A percentile compares a stretch with the other conserved stretches of the same genome.
Conservation (phyloP, 2,888 invertebrate species). For the Homarus gammarus region DNA sequence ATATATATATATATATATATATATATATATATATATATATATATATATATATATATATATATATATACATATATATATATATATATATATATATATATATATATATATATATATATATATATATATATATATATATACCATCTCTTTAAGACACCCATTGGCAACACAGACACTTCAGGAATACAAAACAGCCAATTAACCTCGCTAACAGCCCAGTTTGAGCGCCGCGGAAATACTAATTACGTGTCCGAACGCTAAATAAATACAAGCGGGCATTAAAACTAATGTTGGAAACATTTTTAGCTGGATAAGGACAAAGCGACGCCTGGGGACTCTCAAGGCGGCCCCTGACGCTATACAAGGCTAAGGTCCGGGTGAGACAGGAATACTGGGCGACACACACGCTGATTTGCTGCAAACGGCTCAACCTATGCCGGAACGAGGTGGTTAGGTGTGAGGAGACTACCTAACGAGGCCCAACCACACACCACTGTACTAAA, state of each 20-base stretch:
- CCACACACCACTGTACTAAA: background rate
- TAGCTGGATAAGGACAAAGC: background rate
- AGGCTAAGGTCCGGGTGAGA: background rate
- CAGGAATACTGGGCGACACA: background rate
- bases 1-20: background rate
- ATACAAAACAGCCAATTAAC: background rate
- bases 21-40: background rate
- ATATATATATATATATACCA: background rate
- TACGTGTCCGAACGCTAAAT: background rate
- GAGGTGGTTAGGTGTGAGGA: too few species aligned
- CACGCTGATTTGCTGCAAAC: too few species aligned
- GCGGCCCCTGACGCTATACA: background rate
- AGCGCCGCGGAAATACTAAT: background rate
- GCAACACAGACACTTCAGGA: background rate
- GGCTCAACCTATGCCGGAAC: too few species aligned
- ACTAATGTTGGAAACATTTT: background rate
- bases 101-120: background rate
- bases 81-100: slow-evolving; percentile 23
- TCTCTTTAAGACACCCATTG: background rate
- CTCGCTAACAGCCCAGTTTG: background rate
- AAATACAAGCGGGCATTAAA: background rate
- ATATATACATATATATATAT: slow-evolving; percentile 13
- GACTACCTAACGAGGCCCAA: background rate
- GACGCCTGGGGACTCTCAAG: background rate
- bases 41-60: slow-evolving; percentile 3